These are phyloP conservation scores for Falco punctatus DNA, from an alignment of 2,113 vertebrate species.

Conservation along the genomic window DNA sequence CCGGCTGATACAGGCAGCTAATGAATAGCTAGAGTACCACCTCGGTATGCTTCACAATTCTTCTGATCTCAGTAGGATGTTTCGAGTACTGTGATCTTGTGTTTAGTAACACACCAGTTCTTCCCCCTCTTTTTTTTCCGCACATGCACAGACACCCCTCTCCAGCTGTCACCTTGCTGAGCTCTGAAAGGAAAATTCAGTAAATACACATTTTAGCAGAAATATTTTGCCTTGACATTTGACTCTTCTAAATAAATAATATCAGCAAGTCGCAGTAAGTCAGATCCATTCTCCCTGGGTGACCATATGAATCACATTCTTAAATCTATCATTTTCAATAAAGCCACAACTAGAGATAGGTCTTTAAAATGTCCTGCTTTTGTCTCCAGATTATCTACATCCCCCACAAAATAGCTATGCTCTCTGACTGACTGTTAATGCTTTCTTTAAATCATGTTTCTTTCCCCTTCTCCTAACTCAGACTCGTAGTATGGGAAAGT, in stretches of 20 bases:
- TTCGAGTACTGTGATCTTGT: slow-evolving; percentile 69
- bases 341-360: neutral
- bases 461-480: neutral
- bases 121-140: slow-evolving; percentile 23
- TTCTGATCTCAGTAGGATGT: slow-evolving; percentile 74
- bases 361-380: slow-evolving; percentile 20
- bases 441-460: neutral
- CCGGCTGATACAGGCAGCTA: slow-evolving; percentile 58
- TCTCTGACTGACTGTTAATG: neutral
- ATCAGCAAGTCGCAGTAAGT: neutral
- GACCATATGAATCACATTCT: neutral
- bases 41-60: slow-evolving; percentile 51
- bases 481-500: neutral
- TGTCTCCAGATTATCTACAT: neutral
- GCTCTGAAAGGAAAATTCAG: slow-evolving; percentile 41
- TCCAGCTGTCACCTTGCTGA: slow-evolving; percentile 59
- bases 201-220: slow-evolving; percentile 44
- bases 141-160: slow-evolving; percentile 57
- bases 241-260: slow-evolving; percentile 50
- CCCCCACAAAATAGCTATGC: neutral
- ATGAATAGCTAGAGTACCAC: slow-evolving; percentile 65
- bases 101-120: slow-evolving; percentile 69
- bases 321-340: slow-evolving; percentile 48
- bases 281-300: slow-evolving; percentile 3
- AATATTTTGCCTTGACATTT: slow-evolving; percentile 42